Evolutionary conservation across 2,797 vertebrate species (phyloP), one percentile per base, ranked within the genome.

Genomic region (Aselliscus stoliczkanus): DNA sequence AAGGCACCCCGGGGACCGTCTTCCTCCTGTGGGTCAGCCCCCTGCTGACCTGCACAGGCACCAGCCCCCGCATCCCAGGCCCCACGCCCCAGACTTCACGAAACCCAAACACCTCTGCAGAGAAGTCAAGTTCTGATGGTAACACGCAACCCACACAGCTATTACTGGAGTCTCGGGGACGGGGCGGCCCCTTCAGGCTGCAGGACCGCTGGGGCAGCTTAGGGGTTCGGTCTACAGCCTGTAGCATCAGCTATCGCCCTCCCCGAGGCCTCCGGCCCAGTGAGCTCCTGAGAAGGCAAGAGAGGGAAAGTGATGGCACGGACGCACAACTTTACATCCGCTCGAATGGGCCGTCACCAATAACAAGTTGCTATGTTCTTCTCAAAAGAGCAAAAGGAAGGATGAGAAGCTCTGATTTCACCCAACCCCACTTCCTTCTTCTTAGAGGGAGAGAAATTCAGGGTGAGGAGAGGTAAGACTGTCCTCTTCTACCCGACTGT

Each of bases 321-420:
- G 15, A 31, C 3, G 39, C n/a, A 67, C 34, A 1, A 1, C 62
- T 44, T 39, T 37, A 12, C 21, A 34, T 10, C n/a, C 18, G 14
- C 67, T n/a, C 1, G 3, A 1, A 15, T 0, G 8, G 34, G n/a
- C 8, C 2, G 18, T 42, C 9, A 20, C 31, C 64, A 47, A 54
- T 5, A n/a, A 58, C 42, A 52, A 37, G 23, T 25, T 10, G 44
- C 29, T 31, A 42, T 0, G 0, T 50, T 37, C 9, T 69, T 60
- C 76, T 88, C 44, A 50, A 64, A 25, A 52, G 54, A 34, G 9
- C 17, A 10, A 29, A 65, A 69, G 73, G 47, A 54, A 27, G 31
- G 44, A 73, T 7, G 4, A 21, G 47, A 73, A 77, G 31, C 56
- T 83, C 58, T 54, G 47, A 50, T 60, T 34, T 20, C 2, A 0